Conservation (phyloP, 2,888 invertebrate genomes). For the Epistrophella euchroma region DNA sequence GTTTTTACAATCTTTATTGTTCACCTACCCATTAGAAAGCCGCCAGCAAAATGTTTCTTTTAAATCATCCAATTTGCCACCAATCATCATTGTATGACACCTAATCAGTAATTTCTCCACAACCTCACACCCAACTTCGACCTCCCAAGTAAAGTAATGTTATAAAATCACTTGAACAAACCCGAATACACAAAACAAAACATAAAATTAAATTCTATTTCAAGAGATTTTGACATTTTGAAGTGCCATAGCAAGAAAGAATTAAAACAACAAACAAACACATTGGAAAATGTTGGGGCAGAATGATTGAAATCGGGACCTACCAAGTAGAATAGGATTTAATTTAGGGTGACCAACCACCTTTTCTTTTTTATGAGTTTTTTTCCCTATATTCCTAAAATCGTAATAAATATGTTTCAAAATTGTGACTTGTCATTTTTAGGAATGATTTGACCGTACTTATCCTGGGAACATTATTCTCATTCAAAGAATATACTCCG, state of each 20-base stretch:
- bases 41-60: too few relatives aligned
- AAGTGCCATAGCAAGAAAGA: conserved; percentile 54
- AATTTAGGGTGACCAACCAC: not conserved
- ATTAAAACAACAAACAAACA: conserved; percentile 66
- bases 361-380: not conserved
- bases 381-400: too few relatives aligned
- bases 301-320: conserved; percentile 40
- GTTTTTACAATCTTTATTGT: too few relatives aligned
- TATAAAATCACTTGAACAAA: conserved; percentile 49
- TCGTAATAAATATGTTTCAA: too few relatives aligned
- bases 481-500: too few relatives aligned
- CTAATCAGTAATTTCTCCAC: conserved; percentile 43
- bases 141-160: conserved; percentile 54
- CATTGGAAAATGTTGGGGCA: conserved; percentile 16
- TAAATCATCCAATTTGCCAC: not conserved
- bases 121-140: conserved; percentile 17
- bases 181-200: conserved; percentile 26
- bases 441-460: too few relatives aligned
- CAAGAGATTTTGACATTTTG: conserved; percentile 63
- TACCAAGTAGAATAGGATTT: conserved; percentile 29
- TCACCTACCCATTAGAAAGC: too few relatives aligned
- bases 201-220: conserved; percentile 61
- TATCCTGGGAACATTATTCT: too few relatives aligned
- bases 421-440: too few relatives aligned
- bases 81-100: conserved; percentile 29